Evolutionary conservation across 2,888 invertebrate genomes (phyloP), one percentile per base, ranked within the genome.

Genomic region (Meandrusa payeni): DNA sequence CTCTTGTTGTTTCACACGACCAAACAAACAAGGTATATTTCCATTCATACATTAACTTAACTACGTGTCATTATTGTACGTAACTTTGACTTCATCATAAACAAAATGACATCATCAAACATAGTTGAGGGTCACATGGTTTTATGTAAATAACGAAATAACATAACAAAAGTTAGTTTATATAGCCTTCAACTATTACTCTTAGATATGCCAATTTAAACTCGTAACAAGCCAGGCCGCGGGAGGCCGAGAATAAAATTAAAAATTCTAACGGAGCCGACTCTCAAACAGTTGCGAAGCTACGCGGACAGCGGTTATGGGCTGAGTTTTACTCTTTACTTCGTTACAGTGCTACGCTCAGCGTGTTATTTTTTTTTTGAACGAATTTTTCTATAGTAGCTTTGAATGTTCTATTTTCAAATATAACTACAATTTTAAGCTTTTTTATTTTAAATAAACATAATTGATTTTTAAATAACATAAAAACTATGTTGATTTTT

Each of bases 181-280:
- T n/a, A n/a, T 74, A 71, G 66, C 75, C 70, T 80, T 76, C 76
- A 76, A 75, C 80, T 76, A 78, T 82, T 81, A 80, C 80, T 79
- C 74, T 71, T 81, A 79, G 82, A 83, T 83, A 83, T 76, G 82
- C 80, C 86, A 86, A 86, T 86, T 86, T 86, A 85, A 86, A 86
- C 77, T 85, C 85, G 81, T 85, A 85, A 85, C 83, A 76, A 85
- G 83, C 79, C 83, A 82, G 78, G 74, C 78, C 72, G 76, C 81
- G 76, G 81, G 82, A 78, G 81, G 76, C 76, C 76, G 69, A 74
- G 73, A 82, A 82, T 79, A 71, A 80, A 85, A 86, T 85, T 85
- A 85, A 85, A 83, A 86, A 85, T 73, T 83, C 76, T 51, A n/a
- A 63, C 74, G 58, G 71, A 65, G 67, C 69, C 64, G 63, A 60